Percentiles rank a stretch among this genome's conserved stretches.
phyloP scores from a whole-genome alignment of 2,888 invertebrate species.

The Drosophila colorata region DNA sequence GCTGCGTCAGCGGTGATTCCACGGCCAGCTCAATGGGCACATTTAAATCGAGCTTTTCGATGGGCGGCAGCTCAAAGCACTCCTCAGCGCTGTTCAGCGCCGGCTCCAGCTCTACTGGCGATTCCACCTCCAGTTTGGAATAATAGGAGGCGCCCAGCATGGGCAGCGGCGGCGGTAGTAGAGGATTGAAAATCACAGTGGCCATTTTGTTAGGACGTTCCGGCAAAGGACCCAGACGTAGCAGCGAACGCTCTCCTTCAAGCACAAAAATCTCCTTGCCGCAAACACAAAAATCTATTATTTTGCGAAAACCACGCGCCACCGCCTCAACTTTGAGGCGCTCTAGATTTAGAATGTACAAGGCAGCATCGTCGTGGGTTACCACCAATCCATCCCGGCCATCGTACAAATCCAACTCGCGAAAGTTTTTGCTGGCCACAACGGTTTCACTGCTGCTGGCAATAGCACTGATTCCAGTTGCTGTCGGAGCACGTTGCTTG shows the following conservation, averaged over 20 bases:
- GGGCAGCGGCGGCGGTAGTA: conserved; percentile 83
- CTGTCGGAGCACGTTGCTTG: conserved; percentile 51
- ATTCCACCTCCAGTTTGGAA: conserved; percentile 76
- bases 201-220: conserved; percentile 87
- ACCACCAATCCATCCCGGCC: conserved; percentile 89
- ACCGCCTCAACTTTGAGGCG: conserved; percentile 89
- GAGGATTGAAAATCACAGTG: conserved; percentile 84
- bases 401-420: conserved; percentile 88
- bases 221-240: conserved; percentile 91
- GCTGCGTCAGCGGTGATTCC: conserved; percentile 82
- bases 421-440: conserved; percentile 86
- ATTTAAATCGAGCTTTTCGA: conserved; percentile 86
- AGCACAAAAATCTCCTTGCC: conserved; percentile 91
- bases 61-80: conserved; percentile 90
- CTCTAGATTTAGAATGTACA: conserved; percentile 92
- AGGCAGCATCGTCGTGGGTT: conserved; percentile 89
- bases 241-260: conserved; percentile 91
- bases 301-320: conserved; percentile 88
- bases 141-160: conserved; percentile 63
- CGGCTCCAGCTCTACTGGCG: conserved; percentile 80
- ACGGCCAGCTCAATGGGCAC: conserved; percentile 84
- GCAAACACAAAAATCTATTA: conserved; percentile 81
- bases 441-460: conserved; percentile 30
- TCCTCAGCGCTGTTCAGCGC: conserved; percentile 89
- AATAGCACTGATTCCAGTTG: not conserved